Evolutionary conservation across 1,140 invertebrate genomes (phyloP), one percentile per base, ranked within the genome.

Genomic region (Apis florea): DNA sequence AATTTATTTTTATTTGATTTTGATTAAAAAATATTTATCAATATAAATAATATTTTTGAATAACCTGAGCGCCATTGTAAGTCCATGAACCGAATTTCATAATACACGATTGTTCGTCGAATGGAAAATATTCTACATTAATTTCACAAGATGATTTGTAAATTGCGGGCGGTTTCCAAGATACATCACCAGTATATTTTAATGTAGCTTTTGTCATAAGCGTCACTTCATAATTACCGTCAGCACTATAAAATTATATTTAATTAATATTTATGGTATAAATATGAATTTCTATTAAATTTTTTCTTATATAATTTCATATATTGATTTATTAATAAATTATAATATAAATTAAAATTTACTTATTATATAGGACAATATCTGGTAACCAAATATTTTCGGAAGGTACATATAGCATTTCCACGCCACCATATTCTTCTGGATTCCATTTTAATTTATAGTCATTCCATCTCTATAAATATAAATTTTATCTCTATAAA

Each of bases 21-120:
- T 3, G 0, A 47, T 51, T 21, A 31, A 31, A 54, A 21, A 66
- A 15, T 40, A 21, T 19, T 83, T 31, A 26, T 31, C 2, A 58
- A 40, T 40, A 11, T 31, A 13, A 59, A 75, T 0, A 17, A n/a
- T 58, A 64, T 63, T 66, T 49, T 31, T 56, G 17, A 86, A 19
- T 75, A 94, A 98, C 97, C 95, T 98, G 97, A 89, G 96, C 95
- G 5, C 97, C 97, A 92, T 98, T 97, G 93, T 97, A 98, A 17
- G 98, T 99, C 98, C 98, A 99, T 0, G 98, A 98, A 15, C 98
- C 98, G 89, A 99, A 99, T 93, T 98, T 98, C 97, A 99, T 98
- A 84, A 97, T 95, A 91, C 98, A 99, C 71, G 96, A 97, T 93
- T 99, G 98, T 88, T 98, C 97, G 91, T 99, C 98, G 90, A 98